These are phyloP conservation scores for Platorchestia sp. DNA, from an alignment of 1,140 invertebrate genomes.

Conservation along the genomic window DNA sequence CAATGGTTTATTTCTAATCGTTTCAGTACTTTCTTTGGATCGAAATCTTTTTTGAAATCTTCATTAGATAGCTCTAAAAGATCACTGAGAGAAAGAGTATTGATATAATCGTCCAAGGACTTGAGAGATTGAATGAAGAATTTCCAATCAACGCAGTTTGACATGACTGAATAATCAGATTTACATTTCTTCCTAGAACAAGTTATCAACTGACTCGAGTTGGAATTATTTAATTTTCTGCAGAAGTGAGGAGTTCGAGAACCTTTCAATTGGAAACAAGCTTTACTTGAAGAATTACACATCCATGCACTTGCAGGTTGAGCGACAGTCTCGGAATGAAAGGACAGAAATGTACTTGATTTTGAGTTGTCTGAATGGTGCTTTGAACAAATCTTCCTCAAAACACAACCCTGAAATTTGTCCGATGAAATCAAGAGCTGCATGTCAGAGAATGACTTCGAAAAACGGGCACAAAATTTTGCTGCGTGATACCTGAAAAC, in stretches of 20 bases:
- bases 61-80: background rate
- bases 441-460: background rate
- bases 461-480: background rate
- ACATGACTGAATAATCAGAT: background rate
- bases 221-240: background rate
- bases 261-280: background rate
- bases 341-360: background rate
- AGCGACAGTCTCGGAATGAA: background rate
- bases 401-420: background rate
- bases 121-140: background rate
- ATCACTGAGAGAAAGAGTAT: background rate
- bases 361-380: background rate
- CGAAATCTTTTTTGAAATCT: background rate
- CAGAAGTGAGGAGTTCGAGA: background rate
- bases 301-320: background rate
- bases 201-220: background rate
- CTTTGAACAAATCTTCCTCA: background rate
- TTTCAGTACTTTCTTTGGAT: background rate
- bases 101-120: background rate
- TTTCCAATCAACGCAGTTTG: background rate
- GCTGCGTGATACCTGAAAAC: background rate
- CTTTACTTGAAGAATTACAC: background rate
- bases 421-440: background rate
- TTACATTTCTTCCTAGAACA: background rate
- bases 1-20: background rate